Evolutionary conservation across 2,888 invertebrate species (phyloP).

Genomic region (Eupithecia tripunctaria): DNA sequence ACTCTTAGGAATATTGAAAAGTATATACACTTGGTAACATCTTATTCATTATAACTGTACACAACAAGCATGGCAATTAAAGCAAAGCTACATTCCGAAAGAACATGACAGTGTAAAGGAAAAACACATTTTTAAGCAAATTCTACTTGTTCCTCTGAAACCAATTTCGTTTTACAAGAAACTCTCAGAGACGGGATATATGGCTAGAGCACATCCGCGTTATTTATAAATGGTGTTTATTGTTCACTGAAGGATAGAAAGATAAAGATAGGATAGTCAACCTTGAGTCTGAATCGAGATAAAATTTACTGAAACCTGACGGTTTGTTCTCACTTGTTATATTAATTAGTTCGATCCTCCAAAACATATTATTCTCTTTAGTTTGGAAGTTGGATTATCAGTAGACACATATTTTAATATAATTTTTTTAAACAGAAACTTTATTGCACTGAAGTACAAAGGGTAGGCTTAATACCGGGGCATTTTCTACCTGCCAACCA

Average conservation of each 20-base stretch:
- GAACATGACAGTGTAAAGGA: background rate
- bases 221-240: slow-evolving; percentile 27
- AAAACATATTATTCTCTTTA: too few relatives aligned
- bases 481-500: too few relatives aligned
- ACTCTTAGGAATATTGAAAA: background rate
- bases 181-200: slow-evolving; percentile 24
- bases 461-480: too few relatives aligned
- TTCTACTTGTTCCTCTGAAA: slow-evolving; percentile 20
- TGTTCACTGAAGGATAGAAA: slow-evolving; percentile 5
- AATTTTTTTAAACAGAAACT: too few relatives aligned
- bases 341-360: too few relatives aligned
- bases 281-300: too few relatives aligned
- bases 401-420: too few relatives aligned
- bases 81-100: background rate
- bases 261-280: too few relatives aligned
- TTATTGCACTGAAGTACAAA: too few relatives aligned
- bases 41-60: background rate
- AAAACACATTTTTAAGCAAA: background rate
- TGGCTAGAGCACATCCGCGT: slow-evolving; percentile 23
- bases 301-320: too few relatives aligned
- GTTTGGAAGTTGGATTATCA: too few relatives aligned
- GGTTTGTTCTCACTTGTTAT: too few relatives aligned
- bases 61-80: background rate
- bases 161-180: slow-evolving; percentile 32
- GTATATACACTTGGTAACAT: background rate